Base-by-base conservation (phyloP, 2,888 invertebrate genomes). In the Pseudoips prasinana region DNA sequence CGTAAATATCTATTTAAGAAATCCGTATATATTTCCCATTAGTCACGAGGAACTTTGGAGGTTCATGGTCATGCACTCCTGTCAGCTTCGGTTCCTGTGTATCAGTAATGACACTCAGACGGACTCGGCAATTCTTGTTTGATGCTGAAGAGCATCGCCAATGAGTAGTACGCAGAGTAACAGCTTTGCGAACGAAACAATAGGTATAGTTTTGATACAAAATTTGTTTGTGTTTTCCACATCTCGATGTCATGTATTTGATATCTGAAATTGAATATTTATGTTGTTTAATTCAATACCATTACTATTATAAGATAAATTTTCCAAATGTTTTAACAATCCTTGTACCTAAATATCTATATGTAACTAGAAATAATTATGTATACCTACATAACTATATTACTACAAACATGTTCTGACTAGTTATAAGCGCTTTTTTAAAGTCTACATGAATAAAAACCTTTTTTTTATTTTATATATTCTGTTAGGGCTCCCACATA, bases 131-230 rank as follows among this genome's bases (percentile, higher is more conserved):
- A 3, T 33, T 43, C 10, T 26, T 37, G 9, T 37, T 39, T 4
- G 22, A 40, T 6, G 18, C 28, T 0, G 56, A 49, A 0, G 55
- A 32, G 20, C 55, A 42, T 1, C 43, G 33, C 49, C 54, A 52
- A 20, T 30, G 11, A 1, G 29, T 20, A 4, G 29, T 19, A 1
- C 9, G 25, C 7, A 33, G 38, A 1, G 25, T 9, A 6, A 8
- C n/a, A 19, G 25, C 29, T 1, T 0, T 17, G 29, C 43, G 37
- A 1, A 22, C 10, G 7, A 29, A 30, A 1, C 31, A 33, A 11
- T 43, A 51, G 1, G 35, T 46, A 7, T 7, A 51, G 8, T 31
- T 24, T 0, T 49, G 8, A 20, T 26, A 29, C 4, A 51, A 11
- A 11, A 50, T 27, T 18, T 36, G 42, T 0, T 18, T 18, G n/a